phyloP scores from a whole-genome alignment of 2,888 invertebrate species.

The Pyrochroa serraticornis region DNA sequence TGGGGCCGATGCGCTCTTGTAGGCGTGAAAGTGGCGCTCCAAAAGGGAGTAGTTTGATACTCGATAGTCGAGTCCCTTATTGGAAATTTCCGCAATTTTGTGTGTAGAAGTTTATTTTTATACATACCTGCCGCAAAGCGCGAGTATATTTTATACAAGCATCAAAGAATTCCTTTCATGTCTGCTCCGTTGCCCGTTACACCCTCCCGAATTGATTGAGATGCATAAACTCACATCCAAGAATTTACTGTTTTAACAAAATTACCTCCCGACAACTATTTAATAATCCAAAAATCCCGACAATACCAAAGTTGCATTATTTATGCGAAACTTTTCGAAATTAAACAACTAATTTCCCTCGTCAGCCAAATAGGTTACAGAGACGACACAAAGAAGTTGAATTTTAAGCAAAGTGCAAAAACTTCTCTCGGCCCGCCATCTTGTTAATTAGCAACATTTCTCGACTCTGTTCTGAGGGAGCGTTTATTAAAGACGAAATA shows the following conservation, averaged over 20 bases:
- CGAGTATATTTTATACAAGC: not conserved
- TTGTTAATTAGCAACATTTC: slow-evolving; percentile 40
- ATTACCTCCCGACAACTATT: no score
- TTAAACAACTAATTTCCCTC: slow-evolving; percentile 1
- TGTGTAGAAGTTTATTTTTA: not conserved
- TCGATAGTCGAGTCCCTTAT: no score
- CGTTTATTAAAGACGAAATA: slow-evolving; percentile 41
- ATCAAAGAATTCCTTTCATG: slow-evolving; percentile 9
- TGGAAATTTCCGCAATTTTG: no score
- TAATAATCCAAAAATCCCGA: not conserved
- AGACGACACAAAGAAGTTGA: slow-evolving; percentile 3
- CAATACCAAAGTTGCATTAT: slow-evolving; percentile 4
- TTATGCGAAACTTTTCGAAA: slow-evolving; percentile 1
- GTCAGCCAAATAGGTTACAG: not conserved
- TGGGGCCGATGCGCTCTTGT: no score
- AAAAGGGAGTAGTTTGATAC: no score
- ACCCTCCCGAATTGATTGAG: no score
- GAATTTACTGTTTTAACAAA: not conserved
- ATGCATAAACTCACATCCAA: not conserved
- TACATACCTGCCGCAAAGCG: no score
- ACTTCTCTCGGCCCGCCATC: slow-evolving; percentile 24
- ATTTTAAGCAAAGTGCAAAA: slow-evolving; percentile 10
- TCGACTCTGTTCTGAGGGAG: slow-evolving; percentile 30
- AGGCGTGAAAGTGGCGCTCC: no score
- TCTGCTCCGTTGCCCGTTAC: not conserved